A percentile compares a stretch with the other conserved stretches of the same genome.
Evolutionary conservation across 2,797 vertebrate species (phyloP).

Genomic region (Trematomus bernacchii): DNA sequence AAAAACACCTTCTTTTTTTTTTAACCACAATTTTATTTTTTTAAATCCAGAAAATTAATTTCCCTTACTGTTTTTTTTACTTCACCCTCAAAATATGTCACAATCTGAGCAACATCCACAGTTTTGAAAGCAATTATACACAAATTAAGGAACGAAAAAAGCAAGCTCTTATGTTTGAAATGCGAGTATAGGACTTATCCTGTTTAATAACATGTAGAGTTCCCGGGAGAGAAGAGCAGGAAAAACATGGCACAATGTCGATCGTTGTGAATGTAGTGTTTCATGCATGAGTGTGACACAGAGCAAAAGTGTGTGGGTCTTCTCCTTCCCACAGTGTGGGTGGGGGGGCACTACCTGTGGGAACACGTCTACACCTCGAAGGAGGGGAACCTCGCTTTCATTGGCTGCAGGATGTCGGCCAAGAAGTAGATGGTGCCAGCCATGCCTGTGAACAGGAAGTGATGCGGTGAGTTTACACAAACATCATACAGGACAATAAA

Average conservation of each 20-base stretch:
- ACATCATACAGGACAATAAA: neutral
- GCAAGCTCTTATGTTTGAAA: constrained; percentile 26
- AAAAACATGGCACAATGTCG: constrained; percentile 38
- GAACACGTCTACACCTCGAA: constrained; percentile 89
- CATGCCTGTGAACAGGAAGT: constrained; percentile 88
- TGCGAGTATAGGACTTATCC: constrained; percentile 16
- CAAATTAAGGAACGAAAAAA: constrained; percentile 14
- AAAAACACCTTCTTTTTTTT: neutral
- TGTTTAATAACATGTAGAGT: constrained; percentile 25
- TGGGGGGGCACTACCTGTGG: constrained; percentile 19
- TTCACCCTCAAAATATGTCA: constrained; percentile 8
- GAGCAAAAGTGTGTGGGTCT: constrained; percentile 11
- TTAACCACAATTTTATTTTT: neutral
- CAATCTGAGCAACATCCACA: constrained; percentile 19
- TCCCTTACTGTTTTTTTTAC: neutral
- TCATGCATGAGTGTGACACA: constrained; percentile 17
- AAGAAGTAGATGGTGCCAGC: constrained; percentile 98
- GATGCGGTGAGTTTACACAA: neutral
- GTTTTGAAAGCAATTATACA: constrained; percentile 28
- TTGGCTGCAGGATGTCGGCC: constrained; percentile 92
- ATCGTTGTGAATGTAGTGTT: constrained; percentile 9
- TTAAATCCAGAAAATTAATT: neutral
- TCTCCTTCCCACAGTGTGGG: constrained; percentile 21
- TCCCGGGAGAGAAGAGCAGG: constrained; percentile 26
- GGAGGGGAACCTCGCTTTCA: constrained; percentile 92